Evolutionary conservation across 2,888 invertebrate genomes (phyloP), one percentile per base, ranked within the genome.

Genomic region (Pollenia amentaria): DNA sequence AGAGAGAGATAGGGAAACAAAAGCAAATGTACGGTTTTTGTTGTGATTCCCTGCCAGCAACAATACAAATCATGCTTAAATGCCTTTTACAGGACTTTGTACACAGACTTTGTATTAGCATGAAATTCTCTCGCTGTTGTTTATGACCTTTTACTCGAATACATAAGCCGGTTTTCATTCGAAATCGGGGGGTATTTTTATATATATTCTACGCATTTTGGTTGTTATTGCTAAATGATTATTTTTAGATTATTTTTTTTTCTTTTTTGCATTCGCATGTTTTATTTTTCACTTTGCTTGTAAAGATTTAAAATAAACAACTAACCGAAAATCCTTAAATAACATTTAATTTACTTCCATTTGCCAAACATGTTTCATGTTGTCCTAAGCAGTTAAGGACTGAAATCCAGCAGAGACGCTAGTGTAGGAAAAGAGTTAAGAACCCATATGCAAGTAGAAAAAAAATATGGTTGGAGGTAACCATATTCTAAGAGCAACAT

Each of bases 181-280:
- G 16, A 70, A 21, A 16, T 16, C 29, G 38, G 11, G 4, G n/a
- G 18, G 3, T 57, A 18, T 44, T 48, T 60, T 21, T n/a, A 12
- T 16, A n/a, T n/a, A 11, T 42, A 42, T 7, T 51, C n/a, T 53
- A 16, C n/a, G n/a, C n/a, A n/a, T n/a, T 21, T 18, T 18, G 29
- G 21, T 29, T 29, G 44, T 57, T 53, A 42, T 48, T 29, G 9
- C 14, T n/a, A 44, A 55, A 14, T 46, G 18, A 18, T 53, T 62
- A 62, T 48, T n/a, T 76, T n/a, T 42, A 6, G 29, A 29, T 6
- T 6, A 88, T 89, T 89, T 89, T 90, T 89, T 89, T 89, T 88
- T 88, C 89, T 88, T 89, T 89, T 67, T 53, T 16, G 7, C 8
- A 1, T 65, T 65, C 8, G 38, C 57, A 40, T 38, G 29, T 72